Evolutionary conservation across 2,113 vertebrate genomes (phyloP).

Genomic region (Odontophorus gujanensis): DNA sequence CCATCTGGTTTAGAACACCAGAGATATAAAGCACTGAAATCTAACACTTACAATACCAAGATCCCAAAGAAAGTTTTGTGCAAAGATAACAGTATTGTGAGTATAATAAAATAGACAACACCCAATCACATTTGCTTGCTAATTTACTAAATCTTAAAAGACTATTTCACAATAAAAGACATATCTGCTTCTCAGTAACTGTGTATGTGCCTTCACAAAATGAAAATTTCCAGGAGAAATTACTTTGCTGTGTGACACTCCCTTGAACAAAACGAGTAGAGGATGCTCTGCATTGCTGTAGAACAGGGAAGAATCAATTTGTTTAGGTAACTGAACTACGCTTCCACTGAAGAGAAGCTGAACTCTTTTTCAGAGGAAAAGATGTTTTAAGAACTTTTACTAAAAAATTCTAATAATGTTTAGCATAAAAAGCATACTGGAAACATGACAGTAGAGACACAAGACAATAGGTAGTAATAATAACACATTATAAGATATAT

Average conservation of each 20-base stretch:
- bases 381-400: background rate
- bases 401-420: background rate
- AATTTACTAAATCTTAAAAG: background rate
- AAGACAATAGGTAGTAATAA: background rate
- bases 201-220: slow-evolving; percentile 41
- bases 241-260: slow-evolving; percentile 2
- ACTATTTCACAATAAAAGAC: slow-evolving; percentile 32
- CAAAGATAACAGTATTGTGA: background rate
- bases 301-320: slow-evolving; percentile 60
- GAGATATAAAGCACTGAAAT: background rate
- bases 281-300: slow-evolving; percentile 40
- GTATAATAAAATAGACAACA: slow-evolving; percentile 42
- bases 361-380: slow-evolving; percentile 28
- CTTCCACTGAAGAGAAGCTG: slow-evolving; percentile 31
- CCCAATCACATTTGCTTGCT: slow-evolving; percentile 23
- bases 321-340: slow-evolving; percentile 30
- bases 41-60: background rate
- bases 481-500: background rate
- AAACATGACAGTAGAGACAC: background rate
- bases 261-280: background rate
- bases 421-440: background rate
- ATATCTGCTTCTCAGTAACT: slow-evolving; percentile 22
- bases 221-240: slow-evolving; percentile 41
- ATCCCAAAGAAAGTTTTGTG: background rate
- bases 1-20: background rate